A percentile compares a stretch with the other conserved stretches of the same genome.
These are phyloP conservation scores for Drosophila sp. DNA, from an alignment of 1,140 invertebrate genomes.

Conservation along the genomic window DNA sequence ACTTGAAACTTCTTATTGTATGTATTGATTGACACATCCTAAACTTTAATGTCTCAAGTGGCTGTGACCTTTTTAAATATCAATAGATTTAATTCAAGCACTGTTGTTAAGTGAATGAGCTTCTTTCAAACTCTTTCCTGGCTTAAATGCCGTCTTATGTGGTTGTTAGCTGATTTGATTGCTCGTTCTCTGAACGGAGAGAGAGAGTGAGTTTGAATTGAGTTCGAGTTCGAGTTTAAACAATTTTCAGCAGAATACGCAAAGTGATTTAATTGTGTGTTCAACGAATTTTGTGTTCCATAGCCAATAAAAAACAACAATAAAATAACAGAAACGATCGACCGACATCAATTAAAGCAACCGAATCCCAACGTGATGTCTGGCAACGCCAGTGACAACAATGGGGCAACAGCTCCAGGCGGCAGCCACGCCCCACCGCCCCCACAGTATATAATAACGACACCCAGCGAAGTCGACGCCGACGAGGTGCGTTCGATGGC, in stretches of 20 bases:
- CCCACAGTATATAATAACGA: slow-evolving; percentile 83
- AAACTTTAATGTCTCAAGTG: neutral
- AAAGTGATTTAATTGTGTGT: slow-evolving; percentile 8
- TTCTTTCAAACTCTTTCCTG: neutral
- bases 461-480: slow-evolving; percentile 79
- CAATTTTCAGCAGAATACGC: neutral
- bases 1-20: neutral
- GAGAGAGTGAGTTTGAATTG: slow-evolving; percentile 2
- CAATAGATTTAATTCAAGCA: neutral
- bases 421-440: slow-evolving; percentile 40
- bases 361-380: slow-evolving; percentile 25
- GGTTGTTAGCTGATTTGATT: neutral
- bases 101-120: neutral
- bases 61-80: no score
- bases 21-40: no score
- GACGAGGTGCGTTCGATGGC: slow-evolving; percentile 74
- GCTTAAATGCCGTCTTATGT: neutral
- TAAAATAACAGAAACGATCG: neutral
- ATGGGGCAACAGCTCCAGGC: slow-evolving; percentile 17
- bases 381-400: slow-evolving; percentile 35
- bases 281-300: slow-evolving; percentile 19
- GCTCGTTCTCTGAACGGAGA: neutral
- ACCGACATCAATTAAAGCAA: slow-evolving; percentile 3
- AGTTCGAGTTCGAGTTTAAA: slow-evolving; percentile 37
- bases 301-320: slow-evolving; percentile 13